Percentiles rank a stretch among this genome's conserved stretches.
These are phyloP conservation scores for Trissolcus brochymenae DNA, from an alignment of 2,888 invertebrate genomes.

Conservation along the genomic window DNA sequence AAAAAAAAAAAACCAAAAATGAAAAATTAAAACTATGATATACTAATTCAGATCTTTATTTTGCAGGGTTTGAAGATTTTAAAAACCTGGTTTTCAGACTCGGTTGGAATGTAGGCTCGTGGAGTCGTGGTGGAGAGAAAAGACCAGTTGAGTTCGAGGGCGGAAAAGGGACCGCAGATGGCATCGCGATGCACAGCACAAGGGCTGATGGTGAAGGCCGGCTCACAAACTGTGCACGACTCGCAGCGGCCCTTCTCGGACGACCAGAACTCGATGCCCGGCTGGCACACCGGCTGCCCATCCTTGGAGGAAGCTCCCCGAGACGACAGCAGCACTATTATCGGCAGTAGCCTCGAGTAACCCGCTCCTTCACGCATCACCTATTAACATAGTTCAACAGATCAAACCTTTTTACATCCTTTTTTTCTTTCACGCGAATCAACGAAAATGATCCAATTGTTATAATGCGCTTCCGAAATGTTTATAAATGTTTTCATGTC, in stretches of 20 bases:
- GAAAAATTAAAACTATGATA: neutral
- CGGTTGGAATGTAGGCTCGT: neutral
- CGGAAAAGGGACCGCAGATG: conserved; percentile 83
- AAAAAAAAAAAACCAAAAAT: conserved; percentile 8
- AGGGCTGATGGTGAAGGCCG: conserved; percentile 82
- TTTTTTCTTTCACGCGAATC: no score
- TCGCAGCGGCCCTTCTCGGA: conserved; percentile 81
- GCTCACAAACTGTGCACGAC: conserved; percentile 84
- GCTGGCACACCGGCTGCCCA: conserved; percentile 71
- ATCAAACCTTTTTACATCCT: neutral
- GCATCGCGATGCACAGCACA: conserved; percentile 87
- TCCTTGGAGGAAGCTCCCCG: conserved; percentile 51
- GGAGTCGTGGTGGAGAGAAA: conserved; percentile 76
- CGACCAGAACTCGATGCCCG: conserved; percentile 84
- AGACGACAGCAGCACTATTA: conserved; percentile 63
- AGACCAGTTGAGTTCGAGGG: conserved; percentile 82
- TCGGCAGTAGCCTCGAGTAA: conserved; percentile 63
- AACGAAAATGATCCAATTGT: no score
- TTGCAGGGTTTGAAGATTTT: no score
- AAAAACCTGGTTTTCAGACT: no score
- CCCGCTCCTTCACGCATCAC: conserved; percentile 68
- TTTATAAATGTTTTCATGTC: no score
- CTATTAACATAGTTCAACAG: conserved; percentile 53
- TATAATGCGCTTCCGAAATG: no score
- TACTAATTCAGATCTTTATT: neutral